Percentiles rank a stretch among this genome's conserved stretches.
Conservation (phyloP, 2,797 vertebrate species). For the Miichthys miiuy region DNA sequence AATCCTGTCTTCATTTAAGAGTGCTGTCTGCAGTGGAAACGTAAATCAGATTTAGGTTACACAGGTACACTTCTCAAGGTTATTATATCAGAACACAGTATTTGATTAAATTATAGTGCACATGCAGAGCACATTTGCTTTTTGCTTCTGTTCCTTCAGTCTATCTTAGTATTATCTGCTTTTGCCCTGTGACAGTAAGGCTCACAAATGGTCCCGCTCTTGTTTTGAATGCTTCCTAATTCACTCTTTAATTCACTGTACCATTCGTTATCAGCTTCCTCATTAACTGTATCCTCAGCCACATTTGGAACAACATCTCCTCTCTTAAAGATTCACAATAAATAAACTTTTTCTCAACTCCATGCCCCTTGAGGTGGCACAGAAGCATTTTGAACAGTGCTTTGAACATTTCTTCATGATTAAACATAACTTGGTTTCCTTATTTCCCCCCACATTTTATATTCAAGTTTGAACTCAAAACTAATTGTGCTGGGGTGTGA, state of each 20-base stretch:
- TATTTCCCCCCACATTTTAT: conserved; percentile 28
- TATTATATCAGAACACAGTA: too few species aligned
- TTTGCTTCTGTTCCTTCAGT: conserved; percentile 53
- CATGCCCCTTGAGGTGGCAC: conserved; percentile 44
- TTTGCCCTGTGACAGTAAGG: conserved; percentile 30
- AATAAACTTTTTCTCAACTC: conserved; percentile 45
- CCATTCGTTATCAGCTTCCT: conserved; percentile 35
- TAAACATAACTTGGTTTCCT: conserved; percentile 58
- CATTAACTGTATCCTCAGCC: conserved; percentile 34
- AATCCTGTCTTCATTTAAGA: too few species aligned
- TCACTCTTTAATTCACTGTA: conserved; percentile 1
- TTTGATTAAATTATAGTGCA: conserved; percentile 65
- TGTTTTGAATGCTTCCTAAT: conserved; percentile 26
- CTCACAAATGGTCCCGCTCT: conserved; percentile 40
- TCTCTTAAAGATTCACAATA: conserved; percentile 38
- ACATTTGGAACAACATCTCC: conserved; percentile 6
- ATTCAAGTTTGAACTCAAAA: conserved; percentile 53
- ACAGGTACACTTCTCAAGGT: too few species aligned
- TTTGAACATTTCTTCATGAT: conserved; percentile 66
- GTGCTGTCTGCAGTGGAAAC: too few species aligned
- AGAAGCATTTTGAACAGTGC: conserved; percentile 18
- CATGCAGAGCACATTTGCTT: conserved; percentile 55
- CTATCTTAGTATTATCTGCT: conserved; percentile 26
- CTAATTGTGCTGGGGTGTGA: conserved; percentile 36
- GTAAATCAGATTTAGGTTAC: too few species aligned